phyloP scores from a whole-genome alignment of 2,888 invertebrate genomes.

The Amblyjoppa proteus region DNA sequence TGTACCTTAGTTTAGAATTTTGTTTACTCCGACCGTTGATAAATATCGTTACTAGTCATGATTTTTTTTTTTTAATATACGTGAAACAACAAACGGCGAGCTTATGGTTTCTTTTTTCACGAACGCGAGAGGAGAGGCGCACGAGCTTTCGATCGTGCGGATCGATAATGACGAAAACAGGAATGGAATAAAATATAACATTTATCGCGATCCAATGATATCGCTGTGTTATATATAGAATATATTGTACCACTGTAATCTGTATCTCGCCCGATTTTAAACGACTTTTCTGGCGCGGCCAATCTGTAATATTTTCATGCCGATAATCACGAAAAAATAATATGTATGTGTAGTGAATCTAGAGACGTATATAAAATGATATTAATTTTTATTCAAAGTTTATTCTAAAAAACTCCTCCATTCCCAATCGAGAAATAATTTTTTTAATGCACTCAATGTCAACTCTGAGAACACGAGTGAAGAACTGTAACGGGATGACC shows the following conservation, averaged over 20 bases:
- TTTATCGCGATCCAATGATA: slow-evolving; percentile 23
- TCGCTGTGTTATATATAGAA: slow-evolving; percentile 47
- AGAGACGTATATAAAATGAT: slow-evolving; percentile 64
- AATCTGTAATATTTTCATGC: slow-evolving; percentile 61
- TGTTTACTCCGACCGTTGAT: slow-evolving; percentile 3
- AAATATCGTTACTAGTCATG: slow-evolving; percentile 58
- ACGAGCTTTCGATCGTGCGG: slow-evolving; percentile 24
- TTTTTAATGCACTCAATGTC: no score
- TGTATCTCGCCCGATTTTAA: slow-evolving; percentile 51
- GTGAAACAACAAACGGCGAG: not conserved
- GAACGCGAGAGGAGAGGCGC: slow-evolving; percentile 10
- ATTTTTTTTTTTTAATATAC: slow-evolving; percentile 37
- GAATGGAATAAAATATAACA: slow-evolving; percentile 8
- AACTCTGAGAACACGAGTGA: no score
- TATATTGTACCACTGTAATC: slow-evolving; percentile 46
- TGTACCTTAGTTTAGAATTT: slow-evolving; percentile 25
- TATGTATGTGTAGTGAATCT: slow-evolving; percentile 57
- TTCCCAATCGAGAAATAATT: not conserved
- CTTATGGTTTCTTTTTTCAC: not conserved
- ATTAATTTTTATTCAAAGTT: slow-evolving; percentile 56
- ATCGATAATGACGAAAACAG: slow-evolving; percentile 39
- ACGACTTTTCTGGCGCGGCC: slow-evolving; percentile 35
- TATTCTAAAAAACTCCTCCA: not conserved
- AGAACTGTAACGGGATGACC: no score
- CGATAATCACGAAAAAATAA: slow-evolving; percentile 52